Base-by-base conservation (phyloP, 2,888 invertebrate genomes). In the Podabrus alpinus region DNA sequence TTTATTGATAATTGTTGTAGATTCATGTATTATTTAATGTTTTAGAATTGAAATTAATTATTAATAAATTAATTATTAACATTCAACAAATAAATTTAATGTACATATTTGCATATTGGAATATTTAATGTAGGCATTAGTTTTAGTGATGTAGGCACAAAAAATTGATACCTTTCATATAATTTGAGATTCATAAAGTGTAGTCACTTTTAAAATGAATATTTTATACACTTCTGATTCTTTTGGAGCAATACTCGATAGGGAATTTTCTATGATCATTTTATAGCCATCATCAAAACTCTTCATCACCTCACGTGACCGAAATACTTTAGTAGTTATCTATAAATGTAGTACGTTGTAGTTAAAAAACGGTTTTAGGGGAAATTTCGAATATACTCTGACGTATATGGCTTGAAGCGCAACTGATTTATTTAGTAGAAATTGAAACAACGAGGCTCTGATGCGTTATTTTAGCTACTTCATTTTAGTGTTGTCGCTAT, bases 401-500 rank as follows among this genome's bases (percentile, higher is more conserved):
- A 68, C 61, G 62, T 15, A 66, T 74, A 59, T 17, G 45, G 66
- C 70, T 66, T 66, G 59, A 15, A 59, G 15, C 19, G 19, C 68
- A 61, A 24, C 66, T 24, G 70, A 74, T 74, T 74, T 74, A 75
- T 72, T 61, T 71, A 59, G 25, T 66, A 71, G 73, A 75, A 76
- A 76, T 69, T 71, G 75, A 72, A 76, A 70, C 64, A 59, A 67
- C 66, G 70, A 74, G 19, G 72, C 69, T 72, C 68, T 71, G 77
- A 77, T 74, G 77, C 70, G 71, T 75, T 73, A 72, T 77, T 79
- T 74, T 72, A 72, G 69, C 69, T 72, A 78, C 77, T 80, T 79
- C 78, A 78, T 81, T 80, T 81, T 78, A 79, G 79, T 78, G 78
- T 77, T 78, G 80, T 79, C 79, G 80, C 77, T 73, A 80, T 80